Evolutionary conservation across 2,797 vertebrate species (phyloP), one percentile per base, ranked within the genome.

Genomic region (Myoxocephalus aenaeus): DNA sequence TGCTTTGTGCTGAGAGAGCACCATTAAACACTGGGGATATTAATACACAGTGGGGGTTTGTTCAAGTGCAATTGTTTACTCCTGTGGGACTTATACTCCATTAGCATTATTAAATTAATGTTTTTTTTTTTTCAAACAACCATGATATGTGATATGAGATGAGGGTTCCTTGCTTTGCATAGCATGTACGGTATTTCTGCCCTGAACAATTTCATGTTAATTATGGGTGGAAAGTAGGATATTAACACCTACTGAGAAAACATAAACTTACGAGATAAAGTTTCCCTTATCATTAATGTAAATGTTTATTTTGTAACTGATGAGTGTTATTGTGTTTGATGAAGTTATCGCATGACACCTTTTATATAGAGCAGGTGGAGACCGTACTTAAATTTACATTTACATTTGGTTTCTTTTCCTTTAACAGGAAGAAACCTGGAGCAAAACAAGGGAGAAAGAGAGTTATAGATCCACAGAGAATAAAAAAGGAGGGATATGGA

Each of bases 11-110:
- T 53, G 22, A 53, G 51, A 25, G 51, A 53, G 10, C 51, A 25
- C n/a, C 10, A 90, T 88, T 86, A 83, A 85, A 72, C 90, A 73
- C 77, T 25, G 7, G 86, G 85, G 89, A 90, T 29, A 67, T 72
- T 57, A 79, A 75, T 22, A 44, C 64, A 75, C 81, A 25, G n/a
- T 12, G 34, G 72, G 74, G 34, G 53, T 59, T 73, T 68, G n/a
- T 48, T 69, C 8, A 17, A 20, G 7, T 40, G 5, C n/a, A 62
- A 34, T 5, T 61, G 34, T 67, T 77, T 70, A 73, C 20, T 78
- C 88, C 48, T 54, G 15, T 57, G 80, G 70, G 86, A 82, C 62
- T 74, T 53, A 57, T 65, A 22, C 74, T 29, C 0, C 3, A 75
- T 86, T 80, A 75, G 36, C 20, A 32, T 81, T 67, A 81, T 77